phyloP scores from a whole-genome alignment of 1,140 invertebrate genomes.

The Sinonovacula constricta region DNA sequence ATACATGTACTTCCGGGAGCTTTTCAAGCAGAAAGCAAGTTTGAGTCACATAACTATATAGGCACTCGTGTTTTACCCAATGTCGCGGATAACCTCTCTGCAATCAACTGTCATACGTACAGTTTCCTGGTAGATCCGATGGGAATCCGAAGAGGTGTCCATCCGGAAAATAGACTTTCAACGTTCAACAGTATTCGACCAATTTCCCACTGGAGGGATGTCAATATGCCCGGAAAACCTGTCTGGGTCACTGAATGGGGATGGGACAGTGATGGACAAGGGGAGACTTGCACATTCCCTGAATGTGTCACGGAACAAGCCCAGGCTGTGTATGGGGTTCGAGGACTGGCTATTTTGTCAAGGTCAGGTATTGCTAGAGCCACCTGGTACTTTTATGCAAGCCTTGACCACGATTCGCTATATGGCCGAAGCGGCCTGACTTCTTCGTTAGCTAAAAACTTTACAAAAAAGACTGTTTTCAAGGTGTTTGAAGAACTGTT shows the following conservation, averaged over 20 bases:
- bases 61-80: constrained; percentile 56
- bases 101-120: constrained; percentile 65
- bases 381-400: constrained; percentile 68
- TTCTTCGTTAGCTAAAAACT: constrained; percentile 48
- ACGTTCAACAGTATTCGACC: constrained; percentile 61
- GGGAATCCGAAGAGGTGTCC: constrained; percentile 53
- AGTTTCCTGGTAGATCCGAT: constrained; percentile 52
- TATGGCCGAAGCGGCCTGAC: constrained; percentile 67
- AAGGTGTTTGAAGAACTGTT: constrained; percentile 54
- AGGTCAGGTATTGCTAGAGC: constrained; percentile 55
- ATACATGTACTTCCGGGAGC: constrained; percentile 61
- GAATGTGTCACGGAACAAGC: constrained; percentile 64
- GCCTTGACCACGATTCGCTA: constrained; percentile 57
- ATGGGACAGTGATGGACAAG: constrained; percentile 60
- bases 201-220: constrained; percentile 60
- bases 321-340: constrained; percentile 59
- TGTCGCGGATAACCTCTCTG: constrained; percentile 52
- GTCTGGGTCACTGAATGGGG: constrained; percentile 70
- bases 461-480: constrained; percentile 61
- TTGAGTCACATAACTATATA: constrained; percentile 61
- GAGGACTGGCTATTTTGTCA: constrained; percentile 57
- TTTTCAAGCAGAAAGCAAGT: constrained; percentile 59
- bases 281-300: constrained; percentile 54
- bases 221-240: constrained; percentile 55
- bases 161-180: constrained; percentile 59